Conservation (phyloP, 2,797 vertebrate species). For the Sebastes baramenuke region DNA sequence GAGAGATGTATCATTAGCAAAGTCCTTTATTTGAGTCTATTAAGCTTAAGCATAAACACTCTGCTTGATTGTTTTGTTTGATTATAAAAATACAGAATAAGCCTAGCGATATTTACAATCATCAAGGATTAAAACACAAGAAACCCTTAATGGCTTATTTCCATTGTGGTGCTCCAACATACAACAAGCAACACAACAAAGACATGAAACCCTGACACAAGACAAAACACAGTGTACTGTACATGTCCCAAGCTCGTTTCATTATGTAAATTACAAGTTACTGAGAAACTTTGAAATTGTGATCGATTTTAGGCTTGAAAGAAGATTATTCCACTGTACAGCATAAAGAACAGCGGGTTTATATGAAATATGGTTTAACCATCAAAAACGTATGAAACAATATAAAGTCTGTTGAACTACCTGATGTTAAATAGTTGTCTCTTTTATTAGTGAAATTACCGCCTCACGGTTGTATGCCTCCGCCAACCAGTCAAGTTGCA, state of each 20-base stretch:
- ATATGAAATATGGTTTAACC: not conserved
- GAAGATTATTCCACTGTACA: not conserved
- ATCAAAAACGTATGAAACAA: not conserved
- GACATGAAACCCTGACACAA: not conserved
- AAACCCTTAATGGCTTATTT: not conserved
- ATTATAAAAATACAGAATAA: not conserved
- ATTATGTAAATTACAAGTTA: not conserved
- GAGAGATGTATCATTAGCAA: not conserved
- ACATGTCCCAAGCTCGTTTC: not conserved
- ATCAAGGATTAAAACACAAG: not conserved
- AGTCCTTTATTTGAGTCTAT: not conserved
- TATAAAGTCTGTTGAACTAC: not conserved
- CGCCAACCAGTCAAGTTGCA: too few species aligned
- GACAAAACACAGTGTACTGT: not conserved
- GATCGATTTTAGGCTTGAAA: not conserved
- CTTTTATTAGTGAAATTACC: not conserved
- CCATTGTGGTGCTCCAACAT: not conserved
- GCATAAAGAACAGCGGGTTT: not conserved
- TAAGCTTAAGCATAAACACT: not conserved
- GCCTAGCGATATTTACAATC: not conserved
- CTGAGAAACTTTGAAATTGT: not conserved
- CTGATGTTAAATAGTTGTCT: not conserved
- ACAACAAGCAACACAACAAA: not conserved
- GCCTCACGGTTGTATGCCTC: too few species aligned
- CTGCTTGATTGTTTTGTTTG: not conserved